phyloP scores from a whole-genome alignment of 2,888 invertebrate genomes.

The Auanema sp. region DNA sequence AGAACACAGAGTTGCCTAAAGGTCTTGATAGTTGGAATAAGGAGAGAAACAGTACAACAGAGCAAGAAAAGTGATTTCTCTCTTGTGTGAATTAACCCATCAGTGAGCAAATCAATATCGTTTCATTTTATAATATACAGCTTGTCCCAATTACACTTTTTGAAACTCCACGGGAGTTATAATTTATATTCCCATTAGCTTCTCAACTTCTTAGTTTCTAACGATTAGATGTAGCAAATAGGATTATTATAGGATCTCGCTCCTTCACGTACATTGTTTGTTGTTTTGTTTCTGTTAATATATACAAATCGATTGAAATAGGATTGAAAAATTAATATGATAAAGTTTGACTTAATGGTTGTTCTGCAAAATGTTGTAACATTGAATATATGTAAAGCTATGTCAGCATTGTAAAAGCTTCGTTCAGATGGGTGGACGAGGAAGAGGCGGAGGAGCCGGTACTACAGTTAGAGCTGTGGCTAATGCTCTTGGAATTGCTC shows the following conservation, averaged over 20 bases:
- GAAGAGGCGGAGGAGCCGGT: conserved; percentile 31
- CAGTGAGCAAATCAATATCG: conserved; percentile 5
- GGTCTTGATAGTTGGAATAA: conserved; percentile 92
- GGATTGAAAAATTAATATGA: not conserved
- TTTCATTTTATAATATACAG: not conserved
- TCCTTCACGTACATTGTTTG: not conserved
- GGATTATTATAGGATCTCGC: not conserved
- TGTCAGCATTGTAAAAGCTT: not conserved
- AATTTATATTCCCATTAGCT: conserved; percentile 7
- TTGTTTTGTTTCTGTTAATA: too few relatives aligned
- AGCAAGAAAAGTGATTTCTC: conserved; percentile 18
- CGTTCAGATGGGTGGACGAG: conserved; percentile 34
- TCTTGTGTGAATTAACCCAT: not conserved
- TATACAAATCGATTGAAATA: too few relatives aligned
- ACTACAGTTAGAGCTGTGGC: conserved; percentile 50
- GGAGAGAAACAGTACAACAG: conserved; percentile 27
- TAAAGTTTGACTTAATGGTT: not conserved
- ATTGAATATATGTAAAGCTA: not conserved
- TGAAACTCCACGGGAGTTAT: conserved; percentile 8
- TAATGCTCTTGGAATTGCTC: conserved; percentile 53
- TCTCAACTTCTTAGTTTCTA: not conserved
- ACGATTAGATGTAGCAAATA: not conserved
- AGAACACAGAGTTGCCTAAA: conserved; percentile 89
- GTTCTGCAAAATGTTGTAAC: not conserved
- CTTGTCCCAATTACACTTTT: too few relatives aligned